Base-by-base conservation (phyloP, 2,888 invertebrate species). In the Sinhomidia bicolor region DNA sequence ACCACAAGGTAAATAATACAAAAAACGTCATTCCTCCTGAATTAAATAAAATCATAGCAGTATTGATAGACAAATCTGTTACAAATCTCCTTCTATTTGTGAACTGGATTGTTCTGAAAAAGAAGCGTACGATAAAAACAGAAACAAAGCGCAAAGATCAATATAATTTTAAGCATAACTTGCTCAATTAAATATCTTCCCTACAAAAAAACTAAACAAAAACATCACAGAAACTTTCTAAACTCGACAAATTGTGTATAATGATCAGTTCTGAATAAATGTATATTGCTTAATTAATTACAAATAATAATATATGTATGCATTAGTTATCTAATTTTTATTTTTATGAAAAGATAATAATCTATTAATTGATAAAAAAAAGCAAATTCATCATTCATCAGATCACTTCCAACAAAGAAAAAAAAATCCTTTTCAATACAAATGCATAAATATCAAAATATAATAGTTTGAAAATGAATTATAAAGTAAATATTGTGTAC, bases 151-250 rank as follows among this genome's bases (percentile, higher is more conserved):
- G 17, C 32, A 54, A 76, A 7, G 26, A 7, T 0, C 9, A 54
- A 47, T 14, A 36, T 29, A 36, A 65, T 62, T 29, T 65, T 57
- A 41, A 7, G 17, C 20, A 57, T 57, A 20, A 65, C 29, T n/a
- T 65, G 17, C 32, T n/a, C n/a, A n/a, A n/a, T n/a, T n/a, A n/a
- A n/a, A n/a, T n/a, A n/a, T n/a, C n/a, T n/a, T n/a, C n/a, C n/a
- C n/a, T n/a, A 9, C 60, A 60, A 44, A 85, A 85, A 71, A 80
- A 44, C 47, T 74, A 83, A 47, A 85, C 47, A 51, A 79, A 71
- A 79, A 44, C 88, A 88, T 88, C 88, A 88, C 88, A 88, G 88
- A 83, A 88, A 44, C 68, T 88, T 65, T 78, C 84, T 88, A 88
- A 88, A 88, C 88, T 88, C 88, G 88, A 88, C 81, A 80, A 88